phyloP scores from a whole-genome alignment of 1,140 invertebrate genomes.

The Ceratosolen solmsi region DNA sequence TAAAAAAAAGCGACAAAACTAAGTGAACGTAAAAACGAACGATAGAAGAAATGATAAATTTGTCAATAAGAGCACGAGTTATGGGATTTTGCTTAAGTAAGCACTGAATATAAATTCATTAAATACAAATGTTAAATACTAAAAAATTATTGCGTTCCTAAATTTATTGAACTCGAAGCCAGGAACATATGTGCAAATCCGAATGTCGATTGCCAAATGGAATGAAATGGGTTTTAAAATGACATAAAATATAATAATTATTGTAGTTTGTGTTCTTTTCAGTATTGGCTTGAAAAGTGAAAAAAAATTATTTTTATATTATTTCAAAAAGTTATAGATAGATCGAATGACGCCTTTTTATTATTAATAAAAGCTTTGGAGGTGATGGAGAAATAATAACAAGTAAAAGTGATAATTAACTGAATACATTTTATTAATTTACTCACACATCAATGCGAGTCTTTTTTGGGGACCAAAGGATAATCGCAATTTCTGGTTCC shows the following conservation, averaged over 20 bases:
- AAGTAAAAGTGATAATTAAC: slow-evolving; percentile 27
- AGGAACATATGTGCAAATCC: background rate
- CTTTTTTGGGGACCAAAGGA: slow-evolving; percentile 48
- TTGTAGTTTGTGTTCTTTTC: slow-evolving; percentile 37
- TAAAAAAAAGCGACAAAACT: slow-evolving; percentile 17
- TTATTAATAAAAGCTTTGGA: slow-evolving; percentile 45
- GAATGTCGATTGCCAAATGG: slow-evolving; percentile 46
- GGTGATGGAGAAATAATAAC: slow-evolving; percentile 19
- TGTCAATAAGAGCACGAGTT: slow-evolving; percentile 34
- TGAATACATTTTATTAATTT: slow-evolving; percentile 38
- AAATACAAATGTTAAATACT: slow-evolving; percentile 17
- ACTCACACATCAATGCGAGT: slow-evolving; percentile 35
- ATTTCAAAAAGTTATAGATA: slow-evolving; percentile 19
- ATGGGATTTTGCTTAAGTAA: slow-evolving; percentile 45
- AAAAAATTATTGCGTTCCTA: slow-evolving; percentile 24
- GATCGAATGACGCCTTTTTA: slow-evolving; percentile 43
- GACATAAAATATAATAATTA: slow-evolving; percentile 13
- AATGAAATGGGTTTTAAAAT: slow-evolving; percentile 34
- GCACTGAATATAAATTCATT: slow-evolving; percentile 11
- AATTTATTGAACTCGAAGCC: slow-evolving; percentile 9
- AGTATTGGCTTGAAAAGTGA: slow-evolving; percentile 38
- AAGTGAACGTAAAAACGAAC: slow-evolving; percentile 26
- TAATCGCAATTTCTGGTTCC: slow-evolving; percentile 44
- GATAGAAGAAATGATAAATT: slow-evolving; percentile 13
- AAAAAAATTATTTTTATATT: slow-evolving; percentile 50